Conservation (phyloP, 2,113 vertebrate genomes). For the Danio rerio region GRCz12tu NC_133176.1:50626501-50627000, state of each 20-base stretch:
- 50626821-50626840: conserved; percentile 48
- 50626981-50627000: no score
- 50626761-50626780: conserved; percentile 48
- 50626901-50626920: conserved; percentile 42
- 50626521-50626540: no score
- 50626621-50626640: no score
- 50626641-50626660: no score
- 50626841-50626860: conserved; percentile 55
- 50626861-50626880: conserved; percentile 44
- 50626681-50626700: no score
- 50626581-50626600: no score
- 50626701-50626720: no score
- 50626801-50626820: conserved; percentile 35
- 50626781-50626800: conserved; percentile 48
- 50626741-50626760: conserved; percentile 51
- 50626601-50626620: no score
- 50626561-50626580: no score
- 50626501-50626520: no score
- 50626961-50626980: conserved; percentile 46
- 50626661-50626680: no score
- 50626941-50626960: conserved; percentile 27
- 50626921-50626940: conserved; percentile 47
- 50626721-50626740: conserved; percentile 18
- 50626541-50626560: no score
- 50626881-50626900: conserved; percentile 45